Percentiles rank a stretch among this genome's conserved stretches.
phyloP scores from a whole-genome alignment of 1,140 invertebrate genomes.

The Aricia agestis region DNA sequence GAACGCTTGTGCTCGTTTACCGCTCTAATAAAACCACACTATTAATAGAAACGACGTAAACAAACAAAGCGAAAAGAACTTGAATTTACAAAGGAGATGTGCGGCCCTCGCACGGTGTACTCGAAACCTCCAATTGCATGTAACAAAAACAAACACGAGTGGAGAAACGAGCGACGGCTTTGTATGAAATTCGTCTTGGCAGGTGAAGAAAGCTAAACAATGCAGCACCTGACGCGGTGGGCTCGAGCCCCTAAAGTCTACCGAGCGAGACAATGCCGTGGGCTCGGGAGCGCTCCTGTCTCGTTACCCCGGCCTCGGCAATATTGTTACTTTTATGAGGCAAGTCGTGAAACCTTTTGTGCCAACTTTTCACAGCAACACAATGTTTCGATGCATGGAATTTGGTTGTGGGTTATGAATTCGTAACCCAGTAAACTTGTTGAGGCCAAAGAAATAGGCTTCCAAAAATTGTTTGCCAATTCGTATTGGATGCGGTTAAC shows the following conservation, averaged over 20 bases:
- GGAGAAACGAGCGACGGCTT: conserved; percentile 58
- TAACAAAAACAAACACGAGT: conserved; percentile 67
- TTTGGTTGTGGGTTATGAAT: conserved; percentile 8
- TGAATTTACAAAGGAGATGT: conserved; percentile 58
- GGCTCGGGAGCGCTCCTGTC: conserved; percentile 58
- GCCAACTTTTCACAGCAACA: conserved; percentile 47
- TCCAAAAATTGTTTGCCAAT: too few species aligned
- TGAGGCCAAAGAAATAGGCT: neutral
- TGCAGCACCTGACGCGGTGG: conserved; percentile 52
- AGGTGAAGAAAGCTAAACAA: conserved; percentile 70
- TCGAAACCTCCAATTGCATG: conserved; percentile 67
- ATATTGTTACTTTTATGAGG: conserved; percentile 73
- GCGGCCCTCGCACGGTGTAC: conserved; percentile 45
- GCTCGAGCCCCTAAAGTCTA: conserved; percentile 61
- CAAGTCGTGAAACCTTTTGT: conserved; percentile 58
- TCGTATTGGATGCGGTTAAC: neutral
- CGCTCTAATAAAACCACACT: neutral
- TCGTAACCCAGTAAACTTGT: neutral
- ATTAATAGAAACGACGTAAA: conserved; percentile 2
- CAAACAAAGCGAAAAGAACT: conserved; percentile 31
- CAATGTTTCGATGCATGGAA: conserved; percentile 34
- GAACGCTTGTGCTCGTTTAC: neutral
- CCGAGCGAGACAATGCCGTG: conserved; percentile 64
- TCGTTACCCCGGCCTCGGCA: conserved; percentile 63
- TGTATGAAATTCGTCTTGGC: conserved; percentile 61